Conservation (phyloP, 30 jellyfish, hydroid and myxozoan species). For the Aurelia sp. region DNA sequence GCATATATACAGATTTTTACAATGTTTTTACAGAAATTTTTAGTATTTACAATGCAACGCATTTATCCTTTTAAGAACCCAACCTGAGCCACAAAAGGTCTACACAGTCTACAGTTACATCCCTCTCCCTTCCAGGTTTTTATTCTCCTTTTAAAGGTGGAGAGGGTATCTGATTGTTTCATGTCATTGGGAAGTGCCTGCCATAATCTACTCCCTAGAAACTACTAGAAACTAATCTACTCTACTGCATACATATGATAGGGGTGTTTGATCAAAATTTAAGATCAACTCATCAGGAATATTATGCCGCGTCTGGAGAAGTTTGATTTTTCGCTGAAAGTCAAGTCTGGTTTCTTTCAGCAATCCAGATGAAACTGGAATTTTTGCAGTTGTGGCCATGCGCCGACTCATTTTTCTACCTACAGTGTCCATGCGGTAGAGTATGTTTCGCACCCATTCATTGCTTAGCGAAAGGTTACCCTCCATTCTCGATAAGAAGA, state of each 20-base stretch:
- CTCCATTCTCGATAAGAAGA: constrained; percentile 24
- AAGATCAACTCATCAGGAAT: constrained; percentile 55
- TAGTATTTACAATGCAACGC: too few species aligned
- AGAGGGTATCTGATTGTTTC: too few species aligned
- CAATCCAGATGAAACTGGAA: constrained; percentile 64
- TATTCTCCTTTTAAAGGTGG: too few species aligned
- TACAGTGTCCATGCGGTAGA: constrained; percentile 42
- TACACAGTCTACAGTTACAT: too few species aligned
- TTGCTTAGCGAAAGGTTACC: constrained; percentile 20
- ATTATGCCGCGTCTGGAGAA: constrained; percentile 50
- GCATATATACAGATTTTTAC: too few species aligned
- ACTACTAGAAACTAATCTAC: too few species aligned
- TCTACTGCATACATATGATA: constrained; percentile 39
- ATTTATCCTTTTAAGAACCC: too few species aligned
- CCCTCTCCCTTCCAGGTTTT: too few species aligned
- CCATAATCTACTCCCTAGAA: too few species aligned
- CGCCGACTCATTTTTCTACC: constrained; percentile 58
- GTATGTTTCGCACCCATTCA: constrained; percentile 60
- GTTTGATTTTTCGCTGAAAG: constrained; percentile 52
- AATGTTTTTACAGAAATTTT: too few species aligned
- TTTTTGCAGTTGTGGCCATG: constrained; percentile 61
- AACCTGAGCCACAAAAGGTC: too few species aligned
- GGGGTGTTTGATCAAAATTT: constrained; percentile 53
- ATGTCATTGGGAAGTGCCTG: too few species aligned
- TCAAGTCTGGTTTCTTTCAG: constrained; percentile 66